A percentile compares a stretch with the other conserved stretches of the same genome.
Evolutionary conservation across 2,113 vertebrate genomes (phyloP).

Genomic region (Serilophus lunatus): DNA sequence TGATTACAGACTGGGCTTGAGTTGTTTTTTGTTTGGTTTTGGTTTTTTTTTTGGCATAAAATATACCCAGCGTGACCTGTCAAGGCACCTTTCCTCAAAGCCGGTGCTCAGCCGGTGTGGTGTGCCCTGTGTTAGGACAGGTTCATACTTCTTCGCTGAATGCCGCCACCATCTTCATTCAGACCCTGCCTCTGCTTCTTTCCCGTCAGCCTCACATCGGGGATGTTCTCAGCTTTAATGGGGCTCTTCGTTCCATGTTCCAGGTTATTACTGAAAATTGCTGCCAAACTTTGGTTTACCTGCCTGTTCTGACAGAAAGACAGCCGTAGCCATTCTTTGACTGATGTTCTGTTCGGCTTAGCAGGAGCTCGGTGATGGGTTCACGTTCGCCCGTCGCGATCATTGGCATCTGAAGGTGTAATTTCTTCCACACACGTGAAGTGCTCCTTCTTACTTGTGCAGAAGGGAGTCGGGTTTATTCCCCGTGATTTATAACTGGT

Average conservation of each 20-base stretch:
- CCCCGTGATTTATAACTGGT: background rate
- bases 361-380: background rate
- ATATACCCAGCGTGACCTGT: fast-evolving
- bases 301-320: background rate
- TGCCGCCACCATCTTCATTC: fast-evolving
- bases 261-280: background rate
- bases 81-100: background rate
- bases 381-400: background rate
- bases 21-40: no score
- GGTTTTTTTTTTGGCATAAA: background rate
- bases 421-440: background rate
- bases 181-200: background rate
- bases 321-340: fast-evolving
- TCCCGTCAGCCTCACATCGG: background rate
- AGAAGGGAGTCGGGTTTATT: background rate
- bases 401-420: background rate
- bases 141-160: fast-evolving
- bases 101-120: background rate
- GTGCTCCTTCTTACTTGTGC: background rate
- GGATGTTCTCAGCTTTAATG: background rate
- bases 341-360: background rate
- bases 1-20: no score
- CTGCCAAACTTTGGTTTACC: background rate
- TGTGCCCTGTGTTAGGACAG: background rate
- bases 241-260: background rate